Conservation (phyloP, 2,888 invertebrate genomes). For the Aromia moschata region DNA sequence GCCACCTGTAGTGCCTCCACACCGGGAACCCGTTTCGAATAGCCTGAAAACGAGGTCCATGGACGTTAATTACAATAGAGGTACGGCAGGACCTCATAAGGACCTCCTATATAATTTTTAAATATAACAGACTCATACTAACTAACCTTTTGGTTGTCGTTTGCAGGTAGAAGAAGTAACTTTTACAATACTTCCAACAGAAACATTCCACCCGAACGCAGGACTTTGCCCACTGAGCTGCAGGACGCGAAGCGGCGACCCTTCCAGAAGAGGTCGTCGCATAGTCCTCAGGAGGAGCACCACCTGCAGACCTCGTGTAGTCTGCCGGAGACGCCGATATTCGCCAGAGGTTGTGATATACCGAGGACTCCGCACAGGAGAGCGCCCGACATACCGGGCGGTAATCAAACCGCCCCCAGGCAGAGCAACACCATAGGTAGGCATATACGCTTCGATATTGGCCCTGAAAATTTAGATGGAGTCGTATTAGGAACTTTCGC, state of each 20-base stretch:
- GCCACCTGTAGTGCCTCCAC: conserved; percentile 79
- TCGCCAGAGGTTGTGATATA: conserved; percentile 81
- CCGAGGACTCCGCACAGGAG: conserved; percentile 82
- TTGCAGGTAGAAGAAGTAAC: conserved; percentile 49
- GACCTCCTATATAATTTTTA: too few species aligned
- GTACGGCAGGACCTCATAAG: too few species aligned
- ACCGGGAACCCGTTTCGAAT: conserved; percentile 70
- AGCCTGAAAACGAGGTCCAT: conserved; percentile 86
- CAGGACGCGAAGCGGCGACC: conserved; percentile 50
- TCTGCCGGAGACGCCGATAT: conserved; percentile 88
- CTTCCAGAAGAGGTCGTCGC: conserved; percentile 63
- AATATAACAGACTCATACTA: too few species aligned
- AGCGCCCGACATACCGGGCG: conserved; percentile 68
- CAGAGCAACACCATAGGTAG: conserved; percentile 70
- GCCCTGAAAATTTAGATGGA: too few species aligned
- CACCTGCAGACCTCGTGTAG: conserved; percentile 85
- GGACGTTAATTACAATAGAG: conserved; percentile 77
- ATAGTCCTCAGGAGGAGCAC: conserved; percentile 69
- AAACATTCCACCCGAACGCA: conserved; percentile 72
- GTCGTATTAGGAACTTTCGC: too few species aligned
- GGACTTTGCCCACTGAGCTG: conserved; percentile 77
- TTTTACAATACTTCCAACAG: conserved; percentile 66
- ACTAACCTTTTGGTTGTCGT: too few species aligned
- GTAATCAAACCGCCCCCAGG: conserved; percentile 70
- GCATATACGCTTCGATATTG: conserved; percentile 60